Evolutionary conservation across 2,797 vertebrate species (phyloP), one percentile per base, ranked within the genome.

Genomic region (Serranus cabrilla): DNA sequence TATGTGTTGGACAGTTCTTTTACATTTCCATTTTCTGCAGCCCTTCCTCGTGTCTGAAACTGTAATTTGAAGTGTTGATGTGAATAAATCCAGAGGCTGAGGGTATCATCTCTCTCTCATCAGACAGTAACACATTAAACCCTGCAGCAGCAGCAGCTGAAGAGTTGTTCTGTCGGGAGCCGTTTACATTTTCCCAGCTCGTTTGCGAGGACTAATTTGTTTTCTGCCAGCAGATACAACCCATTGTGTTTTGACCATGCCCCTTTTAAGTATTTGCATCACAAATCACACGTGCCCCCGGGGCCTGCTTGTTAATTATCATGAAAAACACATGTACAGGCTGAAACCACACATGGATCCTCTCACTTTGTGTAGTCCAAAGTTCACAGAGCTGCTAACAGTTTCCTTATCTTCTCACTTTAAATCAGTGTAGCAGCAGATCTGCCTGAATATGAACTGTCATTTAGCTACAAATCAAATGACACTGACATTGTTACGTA

Each of bases 181-280:
- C 1, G 11, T 56, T 65, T 18, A 39, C 18, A 27, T 37, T 40
- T 18, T 31, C 25, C 42, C 17, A 6, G 20, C 42, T 37, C 34
- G 37, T 64, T 56, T 16, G 34, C 3, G 27, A 54, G 23, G 49
- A n/a, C 37, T 60, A 20, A 39, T 63, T 58, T 47, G 63, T 74
- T 50, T 52, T 42, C 23, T 45, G 55, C 59, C 65, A 23, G 63
- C 37, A 50, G 64, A 74, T 61, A n/a, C 55, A 27, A 11, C 57
- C 45, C 56, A 12, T 67, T 40, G 42, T 80, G 76, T 80, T 78
- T 55, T 68, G 47, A 47, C 62, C 11, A 0, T 49, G 59, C 42
- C 63, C 37, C 63, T 70, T 66, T 62, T 51, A 46, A 56, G 31
- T 57, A 83, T 91, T 78, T 88, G 80, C 76, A 88, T 87, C 76